A percentile compares a stretch with the other conserved stretches of the same genome.
Evolutionary conservation across 2,888 invertebrate species (phyloP).

Genomic region (Campoletis raptor): DNA sequence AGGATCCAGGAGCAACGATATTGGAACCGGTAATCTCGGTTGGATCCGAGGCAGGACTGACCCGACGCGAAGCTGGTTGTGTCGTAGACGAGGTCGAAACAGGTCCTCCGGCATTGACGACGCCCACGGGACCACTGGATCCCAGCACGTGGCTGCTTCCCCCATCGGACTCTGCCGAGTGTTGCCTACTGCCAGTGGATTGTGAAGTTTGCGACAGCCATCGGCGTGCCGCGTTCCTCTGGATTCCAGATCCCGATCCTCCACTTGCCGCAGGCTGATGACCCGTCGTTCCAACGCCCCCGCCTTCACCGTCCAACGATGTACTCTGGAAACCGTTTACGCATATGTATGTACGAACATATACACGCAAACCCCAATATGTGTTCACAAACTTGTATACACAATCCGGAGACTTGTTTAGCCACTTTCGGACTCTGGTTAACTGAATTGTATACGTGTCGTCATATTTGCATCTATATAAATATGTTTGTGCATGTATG

Average conservation of each 20-base stretch:
- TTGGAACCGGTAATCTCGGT: conserved; percentile 80
- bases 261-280: conserved; percentile 74
- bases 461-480: no score
- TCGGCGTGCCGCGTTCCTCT: conserved; percentile 80
- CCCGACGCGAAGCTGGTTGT: conserved; percentile 80
- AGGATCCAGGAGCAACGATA: conserved; percentile 48
- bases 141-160: conserved; percentile 70
- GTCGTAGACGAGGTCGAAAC: conserved; percentile 81
- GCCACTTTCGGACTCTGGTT: no score
- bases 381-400: not conserved
- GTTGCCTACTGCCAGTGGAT: conserved; percentile 78
- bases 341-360: no score
- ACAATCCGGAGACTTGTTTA: no score
- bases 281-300: conserved; percentile 70
- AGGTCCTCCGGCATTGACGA: conserved; percentile 83
- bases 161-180: conserved; percentile 77
- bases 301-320: conserved; percentile 78
- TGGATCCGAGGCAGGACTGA: conserved; percentile 85
- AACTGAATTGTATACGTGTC: no score
- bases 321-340: conserved; percentile 77
- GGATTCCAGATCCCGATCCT: conserved; percentile 83
- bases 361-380: not conserved
- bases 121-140: conserved; percentile 80
- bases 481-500: no score
- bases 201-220: conserved; percentile 81